Evolutionary conservation across 1,140 invertebrate genomes (phyloP), one percentile per base, ranked within the genome.

Genomic region (Ridgeia piscesae): DNA sequence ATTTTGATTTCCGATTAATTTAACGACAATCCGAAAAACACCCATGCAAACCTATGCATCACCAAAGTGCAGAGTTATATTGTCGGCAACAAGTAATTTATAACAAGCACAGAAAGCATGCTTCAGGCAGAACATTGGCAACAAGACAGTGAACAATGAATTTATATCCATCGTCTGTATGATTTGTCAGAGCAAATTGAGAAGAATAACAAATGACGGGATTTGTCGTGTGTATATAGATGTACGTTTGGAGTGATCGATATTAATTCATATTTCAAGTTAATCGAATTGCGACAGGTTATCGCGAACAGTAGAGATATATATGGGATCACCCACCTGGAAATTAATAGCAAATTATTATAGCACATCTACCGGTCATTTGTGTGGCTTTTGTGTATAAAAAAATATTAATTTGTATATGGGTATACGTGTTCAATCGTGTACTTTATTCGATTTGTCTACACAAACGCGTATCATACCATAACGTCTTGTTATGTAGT

Each of bases 1-100:
- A 77, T 21, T 77, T 77, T 77, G 58, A 77, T 77, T 77, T 77
- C 58, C 58, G 58, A 77, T 77, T 77, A 77, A 77, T 77, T 77
- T 77, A 77, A 77, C 17, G 58, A 27, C 17, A 77, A 77, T n/a
- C 58, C 58, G 58, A 77, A 77, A 77, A 77, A 77, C 58, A 21
- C 58, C 58, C 58, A 77, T 77, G 27, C 58, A 77, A 77, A 77
- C 58, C 58, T 77, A 77, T 77, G 58, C 58, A 77, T 77, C 58
- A 77, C 58, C 58, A 77, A 77, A 77, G 58, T 77, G 58, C 58
- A 77, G 27, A 77, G 58, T 77, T 77, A 21, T 31, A 77, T 6
- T 77, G 58, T 31, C 17, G 27, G 17, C 58, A 77, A 2, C 17
- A 77, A 77, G 58, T 31, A 17, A 77, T 77, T 77, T 27, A 77